Evolutionary conservation across 2,113 vertebrate genomes (phyloP), one percentile per base, ranked within the genome.

Genomic region (Podocnemis expansa): DNA sequence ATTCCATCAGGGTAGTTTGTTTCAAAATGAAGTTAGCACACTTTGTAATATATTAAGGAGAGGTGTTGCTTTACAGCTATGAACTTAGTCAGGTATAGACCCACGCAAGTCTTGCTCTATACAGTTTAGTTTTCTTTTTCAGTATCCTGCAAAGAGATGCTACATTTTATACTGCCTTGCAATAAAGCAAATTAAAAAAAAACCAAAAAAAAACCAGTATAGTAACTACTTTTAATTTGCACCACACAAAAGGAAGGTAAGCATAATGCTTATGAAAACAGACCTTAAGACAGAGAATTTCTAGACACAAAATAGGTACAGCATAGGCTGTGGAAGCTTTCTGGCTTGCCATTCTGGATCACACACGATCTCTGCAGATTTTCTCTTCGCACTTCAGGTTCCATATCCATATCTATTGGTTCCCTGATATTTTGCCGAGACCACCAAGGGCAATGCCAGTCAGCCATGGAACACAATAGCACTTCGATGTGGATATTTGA

Each of bases 1-100:
- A 85, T 43, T 94, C 91, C 91, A 90, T 82, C 63, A 91, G 89
- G 91, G 83, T 78, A 94, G 78, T 84, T 89, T 94, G 94, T 89
- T 95, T 96, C 90, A 96, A 96, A 96, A 96, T 96, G 95, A 95
- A 93, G 92, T 87, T 93, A 81, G 92, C 93, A 93, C 0, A 2
- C 85, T 96, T 96, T 94, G 45, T 94, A 75, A 87, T 79, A 78
- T 91, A 95, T 95, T 95, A 91, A 60, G 91, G 89, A 85, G 92
- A 95, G 9, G 25, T 94, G n/a, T 91, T 95, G 38, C 34, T 93
- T 96, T 84, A 95, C 90, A 94, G 87, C 80, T 95, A 94, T 0
- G 0, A 93, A 94, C 45, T 80, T 92, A 96, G 54, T 8, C 6
- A 95, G 60, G 78, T 88, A 58, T 45, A 43, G 1, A 95, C 85